A percentile compares a stretch with the other conserved stretches of the same genome.
Evolutionary conservation across 2,113 vertebrate genomes (phyloP).

Genomic region (Poecilia latipinna): DNA sequence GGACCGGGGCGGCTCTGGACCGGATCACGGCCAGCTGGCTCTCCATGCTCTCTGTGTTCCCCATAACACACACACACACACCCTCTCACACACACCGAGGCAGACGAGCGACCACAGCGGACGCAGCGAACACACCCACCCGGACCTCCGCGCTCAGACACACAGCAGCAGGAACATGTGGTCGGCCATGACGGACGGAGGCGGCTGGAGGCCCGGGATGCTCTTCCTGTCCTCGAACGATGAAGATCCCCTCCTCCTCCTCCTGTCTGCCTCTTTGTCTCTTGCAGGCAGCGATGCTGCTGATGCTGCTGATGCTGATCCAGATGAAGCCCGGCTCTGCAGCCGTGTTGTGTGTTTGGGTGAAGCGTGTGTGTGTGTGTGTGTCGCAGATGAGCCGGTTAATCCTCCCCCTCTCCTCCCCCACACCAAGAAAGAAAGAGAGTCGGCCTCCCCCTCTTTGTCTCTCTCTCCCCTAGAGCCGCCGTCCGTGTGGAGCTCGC

Average conservation of each 20-base stretch:
- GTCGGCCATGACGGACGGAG: slow-evolving; percentile 56
- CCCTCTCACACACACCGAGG: slow-evolving; percentile 7
- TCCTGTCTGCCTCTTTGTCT: background rate
- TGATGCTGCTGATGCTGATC: slow-evolving; percentile 2
- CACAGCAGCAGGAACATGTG: slow-evolving; percentile 62
- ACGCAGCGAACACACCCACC: slow-evolving; percentile 59
- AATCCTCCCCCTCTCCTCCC: slow-evolving; percentile 73
- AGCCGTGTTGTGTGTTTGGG: slow-evolving; percentile 16
- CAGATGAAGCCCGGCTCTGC: slow-evolving; percentile 15
- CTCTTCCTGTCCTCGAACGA: slow-evolving; percentile 6
- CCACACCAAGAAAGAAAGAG: slow-evolving; percentile 64
- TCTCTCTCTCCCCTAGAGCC: slow-evolving; percentile 51
- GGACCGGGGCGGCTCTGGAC: slow-evolving; percentile 88
- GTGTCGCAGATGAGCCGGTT: slow-evolving; percentile 65
- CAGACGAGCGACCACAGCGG: slow-evolving; percentile 9
- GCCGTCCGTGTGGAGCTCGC: slow-evolving; percentile 55
- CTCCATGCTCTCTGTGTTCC: slow-evolving; percentile 91
- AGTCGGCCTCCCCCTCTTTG: slow-evolving; percentile 58
- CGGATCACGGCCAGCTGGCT: slow-evolving; percentile 89
- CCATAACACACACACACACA: slow-evolving; percentile 62
- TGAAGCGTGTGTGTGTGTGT: slow-evolving; percentile 30
- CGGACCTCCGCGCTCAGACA: slow-evolving; percentile 39
- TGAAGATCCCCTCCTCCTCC: slow-evolving; percentile 7
- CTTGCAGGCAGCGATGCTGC: slow-evolving; percentile 21
- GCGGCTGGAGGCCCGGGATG: slow-evolving; percentile 24